Evolutionary conservation across 2,888 invertebrate genomes (phyloP).

Genomic region (Dromius quadrimaculatus): DNA sequence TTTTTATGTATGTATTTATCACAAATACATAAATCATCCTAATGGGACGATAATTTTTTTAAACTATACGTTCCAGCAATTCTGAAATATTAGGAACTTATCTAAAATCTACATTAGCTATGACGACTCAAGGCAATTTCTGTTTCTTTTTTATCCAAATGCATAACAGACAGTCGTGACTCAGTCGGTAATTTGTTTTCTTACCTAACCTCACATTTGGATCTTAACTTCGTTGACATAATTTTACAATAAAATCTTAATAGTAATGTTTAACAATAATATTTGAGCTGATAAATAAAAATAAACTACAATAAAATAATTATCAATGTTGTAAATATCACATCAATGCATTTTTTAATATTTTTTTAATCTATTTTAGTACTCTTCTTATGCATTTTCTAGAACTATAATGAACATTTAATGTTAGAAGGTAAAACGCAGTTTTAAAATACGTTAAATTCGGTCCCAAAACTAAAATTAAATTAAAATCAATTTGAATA

Average conservation of each 20-base stretch:
- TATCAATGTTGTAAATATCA: slow-evolving; percentile 24
- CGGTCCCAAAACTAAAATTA: no score
- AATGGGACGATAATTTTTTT: slow-evolving; percentile 20
- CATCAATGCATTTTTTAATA: slow-evolving; percentile 13
- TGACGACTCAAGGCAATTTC: slow-evolving; percentile 33
- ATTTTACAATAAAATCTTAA: slow-evolving; percentile 23
- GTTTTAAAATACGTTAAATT: no score
- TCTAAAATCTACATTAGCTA: slow-evolving; percentile 35
- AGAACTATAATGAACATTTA: no score
- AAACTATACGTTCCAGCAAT: slow-evolving; percentile 12
- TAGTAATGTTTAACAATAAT: slow-evolving; percentile 5
- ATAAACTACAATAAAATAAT: slow-evolving; percentile 18
- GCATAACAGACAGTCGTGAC: slow-evolving; percentile 13
- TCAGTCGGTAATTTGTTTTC: slow-evolving; percentile 2
- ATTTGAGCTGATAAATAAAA: slow-evolving; percentile 32
- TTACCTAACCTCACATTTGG: slow-evolving; percentile 24
- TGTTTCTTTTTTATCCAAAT: slow-evolving; percentile 10
- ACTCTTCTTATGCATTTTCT: no score
- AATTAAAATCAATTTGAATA: no score
- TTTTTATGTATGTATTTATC: no score
- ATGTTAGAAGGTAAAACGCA: no score
- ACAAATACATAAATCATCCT: slow-evolving; percentile 25
- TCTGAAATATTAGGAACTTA: slow-evolving; percentile 39
- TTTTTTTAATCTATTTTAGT: no score
- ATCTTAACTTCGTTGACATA: slow-evolving; percentile 25